phyloP scores from a whole-genome alignment of 2,888 invertebrate species.

The Argyresthia albistria region DNA sequence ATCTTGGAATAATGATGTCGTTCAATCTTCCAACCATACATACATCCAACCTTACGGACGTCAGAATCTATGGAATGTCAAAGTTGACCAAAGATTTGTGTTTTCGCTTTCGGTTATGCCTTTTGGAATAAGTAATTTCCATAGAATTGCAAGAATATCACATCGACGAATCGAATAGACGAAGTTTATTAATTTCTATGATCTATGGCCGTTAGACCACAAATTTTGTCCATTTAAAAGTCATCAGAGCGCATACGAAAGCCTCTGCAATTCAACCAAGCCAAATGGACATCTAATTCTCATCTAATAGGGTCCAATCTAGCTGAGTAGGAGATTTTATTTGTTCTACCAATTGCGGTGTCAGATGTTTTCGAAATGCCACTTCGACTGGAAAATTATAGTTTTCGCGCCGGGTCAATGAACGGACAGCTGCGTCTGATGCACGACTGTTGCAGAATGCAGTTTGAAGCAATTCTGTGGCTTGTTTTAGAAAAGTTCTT shows the following conservation, averaged over 20 bases:
- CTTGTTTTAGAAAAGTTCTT: no score
- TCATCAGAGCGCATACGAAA: conserved; percentile 23
- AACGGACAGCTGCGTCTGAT: conserved; percentile 19
- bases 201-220: conserved; percentile 10
- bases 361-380: conserved; percentile 55
- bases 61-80: no score
- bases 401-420: conserved; percentile 53
- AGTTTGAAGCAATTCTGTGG: no score
- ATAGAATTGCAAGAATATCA: no score
- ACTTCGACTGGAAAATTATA: conserved; percentile 54
- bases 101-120: no score
- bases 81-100: no score
- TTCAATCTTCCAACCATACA: no score
- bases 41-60: no score
- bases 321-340: conserved; percentile 15
- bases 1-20: no score
- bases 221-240: conserved; percentile 38
- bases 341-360: conserved; percentile 4
- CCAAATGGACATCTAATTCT: neutral
- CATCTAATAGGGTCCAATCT: conserved; percentile 19
- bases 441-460: neutral
- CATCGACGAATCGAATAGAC: no score
- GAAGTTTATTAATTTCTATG: neutral
- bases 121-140: no score
- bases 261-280: neutral